These are phyloP conservation scores for Parapsyche elsis DNA, from an alignment of 1,140 invertebrate species.

Conservation along the genomic window DNA sequence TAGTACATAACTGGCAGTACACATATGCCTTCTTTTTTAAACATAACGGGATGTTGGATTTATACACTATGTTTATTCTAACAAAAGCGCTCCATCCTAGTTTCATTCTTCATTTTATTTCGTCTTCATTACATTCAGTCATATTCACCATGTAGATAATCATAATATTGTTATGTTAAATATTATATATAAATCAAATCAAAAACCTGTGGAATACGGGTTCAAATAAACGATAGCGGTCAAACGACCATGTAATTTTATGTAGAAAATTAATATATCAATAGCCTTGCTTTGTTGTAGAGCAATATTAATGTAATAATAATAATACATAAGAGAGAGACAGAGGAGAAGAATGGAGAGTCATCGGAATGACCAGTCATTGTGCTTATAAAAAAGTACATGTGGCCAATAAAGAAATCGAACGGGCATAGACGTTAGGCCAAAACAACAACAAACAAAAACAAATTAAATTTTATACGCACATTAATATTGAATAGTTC, in stretches of 20 bases:
- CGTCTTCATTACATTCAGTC: too few relatives aligned
- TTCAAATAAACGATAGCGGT: too few relatives aligned
- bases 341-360: neutral
- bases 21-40: too few relatives aligned
- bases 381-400: slow-evolving; percentile 26
- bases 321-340: neutral
- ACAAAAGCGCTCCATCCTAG: too few relatives aligned
- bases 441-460: slow-evolving; percentile 27
- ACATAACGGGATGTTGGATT: too few relatives aligned
- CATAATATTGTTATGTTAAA: too few relatives aligned
- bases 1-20: too few relatives aligned
- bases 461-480: slow-evolving; percentile 30
- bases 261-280: slow-evolving; percentile 15
- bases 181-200: too few relatives aligned
- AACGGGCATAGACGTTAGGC: slow-evolving; percentile 2
- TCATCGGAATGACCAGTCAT: slow-evolving; percentile 22
- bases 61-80: too few relatives aligned
- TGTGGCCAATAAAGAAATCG: slow-evolving; percentile 30
- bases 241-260: neutral
- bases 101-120: too few relatives aligned
- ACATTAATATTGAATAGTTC: slow-evolving; percentile 11
- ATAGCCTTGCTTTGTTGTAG: slow-evolving; percentile 23
- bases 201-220: too few relatives aligned
- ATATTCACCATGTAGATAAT: too few relatives aligned
- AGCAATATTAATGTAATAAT: slow-evolving; percentile 19